A percentile compares a stretch with the other conserved stretches of the same genome.
Conservation (phyloP, 2,888 invertebrate species). For the Hartigia nigra region DNA sequence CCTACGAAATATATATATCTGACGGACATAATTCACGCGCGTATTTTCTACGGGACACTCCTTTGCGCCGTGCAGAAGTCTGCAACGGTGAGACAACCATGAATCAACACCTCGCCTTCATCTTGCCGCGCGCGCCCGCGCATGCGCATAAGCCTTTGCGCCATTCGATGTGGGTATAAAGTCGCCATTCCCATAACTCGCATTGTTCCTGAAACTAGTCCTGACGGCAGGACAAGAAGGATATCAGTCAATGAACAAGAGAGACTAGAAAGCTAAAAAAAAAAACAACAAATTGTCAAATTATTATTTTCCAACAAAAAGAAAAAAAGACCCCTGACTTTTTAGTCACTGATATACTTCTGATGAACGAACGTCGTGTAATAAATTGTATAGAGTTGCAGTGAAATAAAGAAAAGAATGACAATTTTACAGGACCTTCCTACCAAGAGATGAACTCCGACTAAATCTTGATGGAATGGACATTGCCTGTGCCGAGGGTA, state of each 20-base stretch:
- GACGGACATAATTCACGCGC: neutral
- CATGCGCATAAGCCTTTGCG: neutral
- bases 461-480: conserved; percentile 1
- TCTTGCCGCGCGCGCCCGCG: neutral
- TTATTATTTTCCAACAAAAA: neutral
- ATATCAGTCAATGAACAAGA: too few relatives aligned
- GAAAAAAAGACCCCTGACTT: neutral
- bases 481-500: conserved; percentile 12
- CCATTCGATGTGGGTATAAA: neutral
- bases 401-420: conserved; percentile 18
- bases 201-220: conserved; percentile 6
- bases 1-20: neutral
- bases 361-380: neutral
- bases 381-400: neutral
- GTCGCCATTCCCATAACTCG: conserved; percentile 1
- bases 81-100: conserved; percentile 26
- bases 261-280: neutral
- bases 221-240: neutral
- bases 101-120: conserved; percentile 30
- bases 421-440: conserved; percentile 13
- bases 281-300: neutral
- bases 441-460: neutral
- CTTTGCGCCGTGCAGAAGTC: neutral
- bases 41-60: neutral
- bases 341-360: neutral